Evolutionary conservation across 1,140 invertebrate genomes (phyloP).

Genomic region (Homarus americanus): DNA sequence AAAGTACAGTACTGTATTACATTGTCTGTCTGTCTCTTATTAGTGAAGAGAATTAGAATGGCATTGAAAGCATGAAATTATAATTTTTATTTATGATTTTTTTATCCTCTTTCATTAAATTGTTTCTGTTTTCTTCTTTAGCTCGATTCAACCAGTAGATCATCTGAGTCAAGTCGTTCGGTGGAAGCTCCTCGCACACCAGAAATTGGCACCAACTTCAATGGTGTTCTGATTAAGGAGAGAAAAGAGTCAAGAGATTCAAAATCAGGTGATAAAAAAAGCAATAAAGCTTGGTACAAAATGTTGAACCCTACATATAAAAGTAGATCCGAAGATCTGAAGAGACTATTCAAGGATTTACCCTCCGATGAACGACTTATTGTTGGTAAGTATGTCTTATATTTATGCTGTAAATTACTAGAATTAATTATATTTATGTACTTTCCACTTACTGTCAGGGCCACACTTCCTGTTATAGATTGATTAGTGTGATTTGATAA

Average conservation of each 20-base stretch:
- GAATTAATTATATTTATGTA: no score
- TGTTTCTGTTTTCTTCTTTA: slow-evolving; percentile 14
- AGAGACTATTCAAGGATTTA: slow-evolving; percentile 93
- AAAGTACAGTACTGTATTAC: no score
- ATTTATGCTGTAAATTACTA: no score
- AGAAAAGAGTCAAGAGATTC: slow-evolving; percentile 71
- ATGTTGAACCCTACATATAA: slow-evolving; percentile 96
- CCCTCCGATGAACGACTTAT: slow-evolving; percentile 93
- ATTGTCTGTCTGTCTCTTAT: no score
- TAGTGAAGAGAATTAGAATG: no score
- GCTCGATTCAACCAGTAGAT: slow-evolving; percentile 53
- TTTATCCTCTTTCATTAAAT: background rate
- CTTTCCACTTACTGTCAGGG: no score
- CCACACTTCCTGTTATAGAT: no score
- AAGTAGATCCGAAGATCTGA: slow-evolving; percentile 94
- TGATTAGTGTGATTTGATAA: no score
- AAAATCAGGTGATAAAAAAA: slow-evolving; percentile 73
- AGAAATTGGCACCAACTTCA: slow-evolving; percentile 55
- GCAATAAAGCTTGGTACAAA: slow-evolving; percentile 88
- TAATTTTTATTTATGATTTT: background rate
- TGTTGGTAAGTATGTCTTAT: slow-evolving; percentile 85
- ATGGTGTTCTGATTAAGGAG: slow-evolving; percentile 58
- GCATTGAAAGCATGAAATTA: background rate
- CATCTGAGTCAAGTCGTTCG: slow-evolving; percentile 60
- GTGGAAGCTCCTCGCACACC: slow-evolving; percentile 58